Percentiles rank a stretch among this genome's conserved stretches.
Conservation (phyloP, 2,888 invertebrate species). For the Alloplasta piceator region DNA sequence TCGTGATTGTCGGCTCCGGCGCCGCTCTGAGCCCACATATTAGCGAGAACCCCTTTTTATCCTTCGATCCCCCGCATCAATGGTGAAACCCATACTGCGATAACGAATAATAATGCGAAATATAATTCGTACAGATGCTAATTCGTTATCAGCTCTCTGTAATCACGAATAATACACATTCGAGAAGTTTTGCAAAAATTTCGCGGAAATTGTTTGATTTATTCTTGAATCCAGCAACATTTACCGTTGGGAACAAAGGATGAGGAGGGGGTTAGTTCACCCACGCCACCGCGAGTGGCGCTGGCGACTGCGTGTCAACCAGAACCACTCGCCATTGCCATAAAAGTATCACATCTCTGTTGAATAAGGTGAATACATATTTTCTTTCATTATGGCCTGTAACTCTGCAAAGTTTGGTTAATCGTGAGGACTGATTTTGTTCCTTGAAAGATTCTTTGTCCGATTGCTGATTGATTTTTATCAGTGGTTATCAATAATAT, state of each 20-base stretch:
- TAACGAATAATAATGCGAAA: constrained; percentile 17
- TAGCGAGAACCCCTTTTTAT: not conserved
- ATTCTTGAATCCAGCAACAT: not conserved
- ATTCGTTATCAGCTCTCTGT: constrained; percentile 16
- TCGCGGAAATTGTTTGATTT: constrained; percentile 8
- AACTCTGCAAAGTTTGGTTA: too few species aligned
- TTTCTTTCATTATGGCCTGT: too few species aligned
- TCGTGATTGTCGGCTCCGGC: constrained; percentile 23
- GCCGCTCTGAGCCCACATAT: constrained; percentile 15
- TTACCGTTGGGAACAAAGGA: not conserved
- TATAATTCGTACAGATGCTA: constrained; percentile 5
- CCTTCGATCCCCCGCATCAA: not conserved
- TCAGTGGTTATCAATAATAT: too few species aligned
- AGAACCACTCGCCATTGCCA: too few species aligned
- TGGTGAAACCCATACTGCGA: not conserved
- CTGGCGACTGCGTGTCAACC: not conserved
- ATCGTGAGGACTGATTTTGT: too few species aligned
- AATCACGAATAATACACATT: constrained; percentile 18
- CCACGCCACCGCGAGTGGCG: not conserved
- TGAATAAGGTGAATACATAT: too few species aligned
- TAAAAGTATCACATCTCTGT: too few species aligned
- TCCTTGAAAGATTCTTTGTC: too few species aligned
- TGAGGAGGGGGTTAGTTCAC: not conserved
- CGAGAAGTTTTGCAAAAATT: constrained; percentile 5
- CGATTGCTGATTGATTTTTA: too few species aligned